Percentiles rank a stretch among this genome's conserved stretches.
These are phyloP conservation scores for Circaetus gallicus DNA, from an alignment of 2,113 vertebrate genomes.

Conservation along the genomic window DNA sequence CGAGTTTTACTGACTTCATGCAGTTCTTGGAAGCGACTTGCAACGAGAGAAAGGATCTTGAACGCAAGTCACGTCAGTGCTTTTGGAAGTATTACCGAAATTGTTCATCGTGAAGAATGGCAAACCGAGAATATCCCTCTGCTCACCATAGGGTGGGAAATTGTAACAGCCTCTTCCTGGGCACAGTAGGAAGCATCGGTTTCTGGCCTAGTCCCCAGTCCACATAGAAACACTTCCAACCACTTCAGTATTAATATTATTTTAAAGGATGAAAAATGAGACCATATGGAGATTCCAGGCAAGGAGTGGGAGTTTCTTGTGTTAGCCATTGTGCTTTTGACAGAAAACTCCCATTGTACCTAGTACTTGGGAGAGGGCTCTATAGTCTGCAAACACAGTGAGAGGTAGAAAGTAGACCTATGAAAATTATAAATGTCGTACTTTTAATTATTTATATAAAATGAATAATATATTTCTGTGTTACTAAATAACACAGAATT, in stretches of 20 bases:
- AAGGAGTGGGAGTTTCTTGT: not conserved
- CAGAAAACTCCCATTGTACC: not conserved
- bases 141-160: not conserved
- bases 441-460: not conserved
- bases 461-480: not conserved
- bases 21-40: not conserved
- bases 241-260: not conserved
- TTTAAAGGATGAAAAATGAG: not conserved
- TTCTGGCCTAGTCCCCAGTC: not conserved
- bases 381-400: not conserved
- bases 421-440: not conserved
- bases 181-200: not conserved
- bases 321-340: not conserved
- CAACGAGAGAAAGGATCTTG: not conserved
- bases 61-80: accelerated
- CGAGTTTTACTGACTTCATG: not conserved
- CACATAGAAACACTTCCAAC: accelerated
- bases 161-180: accelerated
- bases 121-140: not conserved
- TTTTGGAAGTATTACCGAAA: not conserved
- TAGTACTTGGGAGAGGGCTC: not conserved
- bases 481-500: not conserved
- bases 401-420: not conserved
- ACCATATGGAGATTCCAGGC: not conserved
- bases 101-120: accelerated